Conservation (phyloP, 1,140 invertebrate species). For the Tenebrio molitor region DNA sequence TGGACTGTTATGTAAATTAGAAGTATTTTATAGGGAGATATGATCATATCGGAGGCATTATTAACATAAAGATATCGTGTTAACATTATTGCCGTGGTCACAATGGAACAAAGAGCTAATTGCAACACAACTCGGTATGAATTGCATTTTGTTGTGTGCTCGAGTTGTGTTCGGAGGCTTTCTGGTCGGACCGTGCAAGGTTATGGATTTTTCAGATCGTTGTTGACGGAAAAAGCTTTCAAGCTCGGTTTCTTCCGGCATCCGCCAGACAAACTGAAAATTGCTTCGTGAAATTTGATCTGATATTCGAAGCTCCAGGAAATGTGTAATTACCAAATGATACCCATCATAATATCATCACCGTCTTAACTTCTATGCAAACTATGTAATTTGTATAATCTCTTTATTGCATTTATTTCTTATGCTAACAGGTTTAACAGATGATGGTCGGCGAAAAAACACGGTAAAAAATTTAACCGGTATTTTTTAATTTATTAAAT, state of each 20-base stretch:
- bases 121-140: constrained; percentile 48
- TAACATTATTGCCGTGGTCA: constrained; percentile 51
- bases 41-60: constrained; percentile 40
- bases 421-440: too few relatives aligned
- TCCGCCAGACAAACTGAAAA: too few relatives aligned
- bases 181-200: constrained; percentile 3
- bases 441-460: too few relatives aligned
- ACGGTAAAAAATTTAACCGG: too few relatives aligned
- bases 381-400: constrained; percentile 3
- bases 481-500: background rate
- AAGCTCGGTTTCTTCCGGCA: too few relatives aligned
- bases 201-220: constrained; percentile 15
- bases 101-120: constrained; percentile 53
- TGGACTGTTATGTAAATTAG: constrained; percentile 30
- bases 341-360: constrained; percentile 2
- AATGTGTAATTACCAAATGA: constrained; percentile 19
- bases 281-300: constrained; percentile 12
- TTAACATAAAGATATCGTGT: constrained; percentile 55
- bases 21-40: constrained; percentile 24
- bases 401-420: constrained; percentile 18
- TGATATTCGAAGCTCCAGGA: constrained; percentile 16
- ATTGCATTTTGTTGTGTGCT: constrained; percentile 22
- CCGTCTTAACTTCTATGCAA: background rate
- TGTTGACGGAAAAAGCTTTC: too few relatives aligned
- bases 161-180: constrained; percentile 11